A percentile compares a stretch with the other conserved stretches of the same genome.
Evolutionary conservation across 35 echinoderm and acorn worm genomes (phyloP).

Genomic region (Patiria miniata): DNA sequence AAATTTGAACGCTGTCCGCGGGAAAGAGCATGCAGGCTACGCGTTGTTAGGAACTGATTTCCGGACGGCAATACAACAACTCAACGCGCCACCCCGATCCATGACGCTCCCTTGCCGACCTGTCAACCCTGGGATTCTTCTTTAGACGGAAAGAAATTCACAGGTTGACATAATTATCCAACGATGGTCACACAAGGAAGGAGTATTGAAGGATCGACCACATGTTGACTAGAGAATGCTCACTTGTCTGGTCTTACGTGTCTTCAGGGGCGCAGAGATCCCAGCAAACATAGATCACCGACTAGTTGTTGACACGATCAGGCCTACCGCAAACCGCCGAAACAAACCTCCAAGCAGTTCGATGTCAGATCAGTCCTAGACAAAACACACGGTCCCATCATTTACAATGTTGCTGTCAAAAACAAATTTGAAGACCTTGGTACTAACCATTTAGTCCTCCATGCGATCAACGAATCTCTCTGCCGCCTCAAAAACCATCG

Average conservation of each 20-base stretch:
- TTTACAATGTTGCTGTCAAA: no score
- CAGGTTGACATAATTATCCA: not conserved
- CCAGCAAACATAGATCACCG: conserved; percentile 3
- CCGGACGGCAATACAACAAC: not conserved
- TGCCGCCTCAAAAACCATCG: no score
- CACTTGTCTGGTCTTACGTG: not conserved
- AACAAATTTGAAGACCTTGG: no score
- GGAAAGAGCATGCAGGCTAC: not conserved
- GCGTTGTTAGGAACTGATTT: not conserved
- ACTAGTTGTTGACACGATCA: no score
- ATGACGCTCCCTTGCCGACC: not conserved
- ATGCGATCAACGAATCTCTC: no score
- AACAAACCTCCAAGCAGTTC: no score
- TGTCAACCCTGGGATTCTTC: not conserved
- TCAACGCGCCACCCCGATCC: no score
- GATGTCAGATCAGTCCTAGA: no score
- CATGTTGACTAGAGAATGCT: not conserved
- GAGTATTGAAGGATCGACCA: not conserved
- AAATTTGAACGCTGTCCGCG: no score
- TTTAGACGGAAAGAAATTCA: not conserved
- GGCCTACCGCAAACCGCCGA: no score
- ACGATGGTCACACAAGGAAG: not conserved
- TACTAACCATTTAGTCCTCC: no score
- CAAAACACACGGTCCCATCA: no score
- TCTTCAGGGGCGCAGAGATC: not conserved